These are phyloP conservation scores for Limonius californicus DNA, from an alignment of 1,140 invertebrate species.

Conservation along the genomic window DNA sequence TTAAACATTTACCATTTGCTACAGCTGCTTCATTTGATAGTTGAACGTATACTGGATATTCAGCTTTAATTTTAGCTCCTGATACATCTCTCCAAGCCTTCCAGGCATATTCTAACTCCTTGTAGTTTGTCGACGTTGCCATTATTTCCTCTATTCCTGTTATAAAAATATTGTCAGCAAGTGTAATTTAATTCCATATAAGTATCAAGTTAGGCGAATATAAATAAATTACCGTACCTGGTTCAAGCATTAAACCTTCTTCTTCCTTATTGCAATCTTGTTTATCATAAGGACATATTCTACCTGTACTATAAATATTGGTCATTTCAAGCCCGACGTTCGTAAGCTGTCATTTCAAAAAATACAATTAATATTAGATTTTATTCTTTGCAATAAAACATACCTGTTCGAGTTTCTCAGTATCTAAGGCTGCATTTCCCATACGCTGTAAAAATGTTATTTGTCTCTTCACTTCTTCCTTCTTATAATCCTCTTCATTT, in stretches of 20 bases:
- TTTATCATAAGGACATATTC: conserved; percentile 42
- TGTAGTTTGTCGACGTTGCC: conserved; percentile 62
- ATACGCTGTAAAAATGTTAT: conserved; percentile 28
- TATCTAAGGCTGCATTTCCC: conserved; percentile 31
- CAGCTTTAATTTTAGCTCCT: conserved; percentile 65
- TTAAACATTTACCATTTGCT: conserved; percentile 53
- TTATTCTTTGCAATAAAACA: neutral
- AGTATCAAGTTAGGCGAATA: too few relatives aligned
- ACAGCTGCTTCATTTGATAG: conserved; percentile 76
- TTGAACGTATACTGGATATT: conserved; percentile 69
- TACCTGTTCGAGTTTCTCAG: conserved; percentile 25
- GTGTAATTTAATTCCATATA: too few relatives aligned
- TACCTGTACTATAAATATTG: conserved; percentile 47
- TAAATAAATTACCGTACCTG: conserved; percentile 29
- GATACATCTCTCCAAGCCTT: conserved; percentile 68
- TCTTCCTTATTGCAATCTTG: conserved; percentile 36
- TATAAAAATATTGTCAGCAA: too few relatives aligned
- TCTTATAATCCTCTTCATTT: conserved; percentile 21
- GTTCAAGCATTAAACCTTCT: conserved; percentile 40
- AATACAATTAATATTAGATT: neutral
- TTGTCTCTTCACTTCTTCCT: conserved; percentile 31
- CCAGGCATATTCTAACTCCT: conserved; percentile 74
- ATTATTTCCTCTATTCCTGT: conserved; percentile 66
- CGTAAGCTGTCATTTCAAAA: conserved; percentile 24
- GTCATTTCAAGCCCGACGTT: conserved; percentile 43